These are phyloP conservation scores for Eristalinus aeneus DNA, from an alignment of 2,888 invertebrate species.

Conservation along the genomic window DNA sequence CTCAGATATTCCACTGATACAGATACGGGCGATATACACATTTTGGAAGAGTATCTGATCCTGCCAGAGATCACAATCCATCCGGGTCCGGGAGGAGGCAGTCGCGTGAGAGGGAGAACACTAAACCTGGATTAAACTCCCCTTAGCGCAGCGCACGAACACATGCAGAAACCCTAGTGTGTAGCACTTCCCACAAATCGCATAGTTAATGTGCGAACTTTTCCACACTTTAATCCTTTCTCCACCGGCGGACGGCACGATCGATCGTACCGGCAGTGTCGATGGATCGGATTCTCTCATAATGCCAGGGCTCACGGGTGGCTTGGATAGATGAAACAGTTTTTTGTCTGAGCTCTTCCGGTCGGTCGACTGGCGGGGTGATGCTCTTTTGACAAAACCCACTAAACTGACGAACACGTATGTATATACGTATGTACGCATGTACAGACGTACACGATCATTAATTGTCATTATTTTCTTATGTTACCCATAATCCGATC, in stretches of 20 bases:
- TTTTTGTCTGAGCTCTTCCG: constrained; percentile 58
- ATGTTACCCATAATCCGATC: constrained; percentile 52
- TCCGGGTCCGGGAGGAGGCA: constrained; percentile 47
- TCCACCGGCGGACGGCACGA: constrained; percentile 43
- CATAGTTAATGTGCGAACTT: constrained; percentile 69
- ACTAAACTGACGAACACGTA: neutral
- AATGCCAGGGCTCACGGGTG: constrained; percentile 44
- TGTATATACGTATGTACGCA: neutral
- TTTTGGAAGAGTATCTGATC: constrained; percentile 52
- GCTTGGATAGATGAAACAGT: constrained; percentile 52
- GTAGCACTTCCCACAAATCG: constrained; percentile 41
- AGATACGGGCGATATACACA: constrained; percentile 28
- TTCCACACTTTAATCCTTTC: constrained; percentile 64
- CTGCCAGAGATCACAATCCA: constrained; percentile 61
- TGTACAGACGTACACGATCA: constrained; percentile 39
- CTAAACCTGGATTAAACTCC: constrained; percentile 67
- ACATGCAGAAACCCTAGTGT: neutral
- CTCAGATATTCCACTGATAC: constrained; percentile 25
- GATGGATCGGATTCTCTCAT: constrained; percentile 44
- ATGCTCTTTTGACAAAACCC: neutral
- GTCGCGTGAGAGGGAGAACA: constrained; percentile 2
- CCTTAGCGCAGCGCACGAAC: constrained; percentile 4
- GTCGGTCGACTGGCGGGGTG: constrained; percentile 7
- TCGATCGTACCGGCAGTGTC: constrained; percentile 38
- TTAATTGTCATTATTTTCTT: constrained; percentile 57